These are phyloP conservation scores for Eunapius fragilis DNA, from an alignment of 37 sponge, comb jelly and placozoan genomes.

Conservation along the genomic window DNA sequence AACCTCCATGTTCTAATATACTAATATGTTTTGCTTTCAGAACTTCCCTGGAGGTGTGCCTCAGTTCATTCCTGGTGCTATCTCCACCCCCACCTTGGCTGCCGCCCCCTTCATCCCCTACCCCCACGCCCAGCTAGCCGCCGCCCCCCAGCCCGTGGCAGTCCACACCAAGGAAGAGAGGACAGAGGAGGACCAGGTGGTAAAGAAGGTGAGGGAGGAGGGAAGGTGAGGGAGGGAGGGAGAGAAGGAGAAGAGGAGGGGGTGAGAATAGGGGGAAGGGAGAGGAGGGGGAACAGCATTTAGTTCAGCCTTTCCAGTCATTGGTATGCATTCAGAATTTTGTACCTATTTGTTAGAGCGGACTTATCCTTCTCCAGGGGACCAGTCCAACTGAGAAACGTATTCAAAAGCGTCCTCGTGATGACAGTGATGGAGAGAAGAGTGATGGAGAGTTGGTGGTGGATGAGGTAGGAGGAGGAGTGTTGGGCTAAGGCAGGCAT, in stretches of 20 bases:
- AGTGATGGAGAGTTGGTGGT: constrained; percentile 80
- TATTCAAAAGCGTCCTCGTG: constrained; percentile 11
- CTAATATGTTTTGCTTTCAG: constrained; percentile 15
- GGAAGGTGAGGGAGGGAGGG: background rate
- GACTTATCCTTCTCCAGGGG: constrained; percentile 2
- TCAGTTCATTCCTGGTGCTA: constrained; percentile 21
- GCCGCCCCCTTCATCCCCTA: background rate
- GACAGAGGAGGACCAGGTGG: constrained; percentile 1
- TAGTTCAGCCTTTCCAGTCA: too few species aligned
- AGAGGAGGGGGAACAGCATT: too few species aligned
- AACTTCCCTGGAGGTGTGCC: constrained; percentile 54
- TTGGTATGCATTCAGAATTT: too few species aligned
- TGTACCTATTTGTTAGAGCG: too few species aligned
- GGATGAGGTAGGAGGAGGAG: constrained; percentile 34
- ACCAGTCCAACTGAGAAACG: background rate
- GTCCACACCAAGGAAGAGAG: constrained; percentile 6
- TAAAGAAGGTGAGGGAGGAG: background rate
- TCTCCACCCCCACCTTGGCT: constrained; percentile 18
- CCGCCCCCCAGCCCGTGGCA: background rate
- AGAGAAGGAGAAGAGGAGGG: constrained; percentile 5
- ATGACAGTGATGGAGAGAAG: constrained; percentile 78
- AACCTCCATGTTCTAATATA: too few species aligned
- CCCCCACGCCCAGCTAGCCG: constrained; percentile 8
- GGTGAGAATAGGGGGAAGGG: background rate
- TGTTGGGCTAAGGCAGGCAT: background rate